Conservation (phyloP, 2,113 vertebrate species). For the Enhydra lutris region DNA sequence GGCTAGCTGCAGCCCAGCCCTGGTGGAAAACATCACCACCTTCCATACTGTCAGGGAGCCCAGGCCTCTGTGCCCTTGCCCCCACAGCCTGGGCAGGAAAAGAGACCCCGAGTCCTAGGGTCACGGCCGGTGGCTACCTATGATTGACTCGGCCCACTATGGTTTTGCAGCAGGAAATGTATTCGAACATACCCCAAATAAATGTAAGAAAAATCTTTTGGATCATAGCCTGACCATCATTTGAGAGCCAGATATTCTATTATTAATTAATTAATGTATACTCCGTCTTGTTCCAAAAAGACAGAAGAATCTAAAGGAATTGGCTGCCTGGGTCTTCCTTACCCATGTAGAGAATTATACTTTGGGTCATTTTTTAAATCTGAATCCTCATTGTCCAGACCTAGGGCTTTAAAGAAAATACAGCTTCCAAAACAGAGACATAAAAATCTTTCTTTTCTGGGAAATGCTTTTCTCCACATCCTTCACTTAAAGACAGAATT, state of each 20-base stretch:
- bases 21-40: too few relatives aligned
- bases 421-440: background rate
- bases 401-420: background rate
- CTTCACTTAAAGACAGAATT: background rate
- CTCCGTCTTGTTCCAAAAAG: background rate
- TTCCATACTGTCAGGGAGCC: background rate
- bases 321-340: background rate
- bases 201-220: background rate
- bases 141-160: background rate
- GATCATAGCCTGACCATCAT: background rate
- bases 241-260: constrained; percentile 20
- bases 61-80: background rate
- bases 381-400: background rate
- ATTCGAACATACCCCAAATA: background rate
- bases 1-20: background rate
- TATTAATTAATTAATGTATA: background rate
- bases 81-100: too few relatives aligned
- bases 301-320: background rate
- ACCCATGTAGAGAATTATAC: background rate
- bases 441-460: background rate
- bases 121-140: background rate
- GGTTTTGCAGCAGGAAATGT: background rate
- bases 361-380: background rate
- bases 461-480: background rate
- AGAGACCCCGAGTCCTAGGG: background rate